Conservation (phyloP, 2,888 invertebrate genomes). For the Agriopis leucophaearia region DNA sequence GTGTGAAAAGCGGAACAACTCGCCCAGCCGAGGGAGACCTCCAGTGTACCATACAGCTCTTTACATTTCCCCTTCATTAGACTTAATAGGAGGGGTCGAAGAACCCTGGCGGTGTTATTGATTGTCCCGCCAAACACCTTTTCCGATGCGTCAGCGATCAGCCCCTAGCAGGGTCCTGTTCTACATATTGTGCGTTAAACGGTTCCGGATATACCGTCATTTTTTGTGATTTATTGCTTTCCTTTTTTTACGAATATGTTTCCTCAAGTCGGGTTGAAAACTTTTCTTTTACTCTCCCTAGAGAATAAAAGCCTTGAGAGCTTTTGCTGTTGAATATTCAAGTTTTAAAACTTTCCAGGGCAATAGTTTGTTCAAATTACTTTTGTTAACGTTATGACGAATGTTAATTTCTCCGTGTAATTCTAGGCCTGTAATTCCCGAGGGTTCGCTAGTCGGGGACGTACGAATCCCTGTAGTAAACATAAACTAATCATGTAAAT, state of each 20-base stretch:
- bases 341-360: constrained; percentile 7
- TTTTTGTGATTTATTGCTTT: constrained; percentile 64
- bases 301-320: constrained; percentile 3
- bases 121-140: constrained; percentile 80
- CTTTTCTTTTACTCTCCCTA: constrained; percentile 20
- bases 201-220: constrained; percentile 65
- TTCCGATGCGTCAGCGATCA: constrained; percentile 77
- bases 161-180: constrained; percentile 65
- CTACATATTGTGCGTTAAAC: constrained; percentile 77
- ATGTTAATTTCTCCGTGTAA: constrained; percentile 29
- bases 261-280: constrained; percentile 17
- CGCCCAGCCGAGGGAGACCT: constrained; percentile 64
- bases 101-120: constrained; percentile 70
- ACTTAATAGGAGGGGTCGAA: constrained; percentile 63
- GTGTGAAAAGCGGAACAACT: constrained; percentile 66
- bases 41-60: constrained; percentile 53
- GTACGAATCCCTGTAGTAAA: constrained; percentile 41
- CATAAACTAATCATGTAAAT: constrained; percentile 48
- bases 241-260: constrained; percentile 36
- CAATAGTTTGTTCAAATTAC: constrained; percentile 18
- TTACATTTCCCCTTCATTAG: constrained; percentile 50
- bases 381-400: constrained; percentile 21
- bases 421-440: constrained; percentile 34
- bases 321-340: constrained; percentile 6
- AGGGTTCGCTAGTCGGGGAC: constrained; percentile 25